Percentiles rank a stretch among this genome's conserved stretches.
Conservation (phyloP, 2,888 invertebrate species). For the Ophion ventricosus region DNA sequence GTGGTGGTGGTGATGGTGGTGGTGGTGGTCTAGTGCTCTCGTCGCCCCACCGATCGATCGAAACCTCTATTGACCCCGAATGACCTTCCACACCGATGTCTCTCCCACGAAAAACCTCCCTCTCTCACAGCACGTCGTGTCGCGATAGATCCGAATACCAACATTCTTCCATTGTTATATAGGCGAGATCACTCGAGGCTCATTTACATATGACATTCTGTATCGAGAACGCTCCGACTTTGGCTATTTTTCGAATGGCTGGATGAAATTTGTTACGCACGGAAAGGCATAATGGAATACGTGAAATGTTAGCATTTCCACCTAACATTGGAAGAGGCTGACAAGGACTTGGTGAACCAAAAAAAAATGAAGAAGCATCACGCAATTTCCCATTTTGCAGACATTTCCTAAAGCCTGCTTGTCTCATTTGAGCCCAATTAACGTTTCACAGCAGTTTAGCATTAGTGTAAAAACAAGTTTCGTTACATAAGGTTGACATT, state of each 20-base stretch:
- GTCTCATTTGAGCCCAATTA: background rate
- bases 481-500: background rate
- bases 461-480: background rate
- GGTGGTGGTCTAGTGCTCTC: slow-evolving; percentile 59
- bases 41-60: slow-evolving; percentile 63
- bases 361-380: too few species aligned
- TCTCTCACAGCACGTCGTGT: background rate
- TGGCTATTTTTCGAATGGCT: background rate
- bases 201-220: background rate
- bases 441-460: background rate
- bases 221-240: background rate
- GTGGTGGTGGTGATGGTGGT: slow-evolving; percentile 13
- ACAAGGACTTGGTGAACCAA: too few species aligned
- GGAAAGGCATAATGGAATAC: too few species aligned
- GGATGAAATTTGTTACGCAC: too few species aligned
- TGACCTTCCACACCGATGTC: slow-evolving; percentile 57
- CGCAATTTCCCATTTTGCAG: background rate
- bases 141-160: background rate
- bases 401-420: background rate
- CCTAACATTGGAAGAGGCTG: too few species aligned
- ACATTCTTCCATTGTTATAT: background rate
- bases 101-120: slow-evolving; percentile 27
- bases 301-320: too few species aligned
- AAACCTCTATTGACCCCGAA: slow-evolving; percentile 65
- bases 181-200: background rate